Base-by-base conservation (phyloP, 1,140 invertebrate species). In the Listronotus oregonensis region DNA sequence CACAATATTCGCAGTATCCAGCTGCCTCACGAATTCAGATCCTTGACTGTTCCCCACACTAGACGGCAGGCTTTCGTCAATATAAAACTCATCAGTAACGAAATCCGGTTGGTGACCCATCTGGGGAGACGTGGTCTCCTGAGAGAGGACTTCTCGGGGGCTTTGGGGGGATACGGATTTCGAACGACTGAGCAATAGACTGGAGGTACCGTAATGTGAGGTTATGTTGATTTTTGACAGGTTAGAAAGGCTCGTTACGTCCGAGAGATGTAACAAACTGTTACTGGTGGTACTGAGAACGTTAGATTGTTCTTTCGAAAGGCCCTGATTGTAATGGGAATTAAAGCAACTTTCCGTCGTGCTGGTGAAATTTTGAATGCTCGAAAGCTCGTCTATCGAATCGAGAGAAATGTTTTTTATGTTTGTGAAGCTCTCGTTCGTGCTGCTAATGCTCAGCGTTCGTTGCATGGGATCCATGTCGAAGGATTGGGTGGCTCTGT, bases 11-110 rank as follows among this genome's bases (percentile, higher is more conserved):
- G 85, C 85, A 77, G 81, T 78, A 70, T 80, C 82, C 75, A 83
- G 78, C 66, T 81, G 80, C 72, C 78, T 78, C 71, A 75, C 74
- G 71, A 77, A 75, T 68, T 77, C 74, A 14, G 57, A 60, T 61
- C 77, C 75, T 54, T 76, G 79, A 80, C 81, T 78, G 73, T 84
- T 82, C 50, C 83, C 85, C 17, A 81, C 82, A 75, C 83, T 85
- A 73, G 86, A 87, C 43, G 87, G 87, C 78, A 89, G 80, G 58
- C 90, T 93, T 78, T 93, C 92, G 75, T 93, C 91, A 81, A 93
- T 91, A 83, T 92, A 94, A 85, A 89, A 92, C 72, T 93, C 90
- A 56, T 90, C 88, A 72, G 86, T 87, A 72, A 88, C 82, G 80
- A 92, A 92, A 79, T 92, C 90, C 40, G 64, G 64, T 60, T 73